Evolutionary conservation across 2,797 vertebrate genomes (phyloP).

Genomic region (Aldrovandia affinis): DNA sequence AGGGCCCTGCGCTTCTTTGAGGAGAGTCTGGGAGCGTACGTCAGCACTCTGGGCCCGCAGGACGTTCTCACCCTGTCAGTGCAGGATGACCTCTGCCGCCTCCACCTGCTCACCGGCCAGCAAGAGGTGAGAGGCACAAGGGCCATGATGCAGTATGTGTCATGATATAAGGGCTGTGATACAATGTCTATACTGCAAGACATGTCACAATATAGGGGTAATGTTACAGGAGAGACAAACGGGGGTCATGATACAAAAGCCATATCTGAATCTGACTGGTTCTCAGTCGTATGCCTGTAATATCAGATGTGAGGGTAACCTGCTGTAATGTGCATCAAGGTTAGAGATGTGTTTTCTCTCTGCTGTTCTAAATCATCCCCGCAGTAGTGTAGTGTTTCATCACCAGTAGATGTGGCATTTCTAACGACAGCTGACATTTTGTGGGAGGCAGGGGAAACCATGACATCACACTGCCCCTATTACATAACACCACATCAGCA

Average conservation of each 20-base stretch:
- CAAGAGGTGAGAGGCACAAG: constrained; percentile 57
- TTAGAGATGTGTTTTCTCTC: not conserved
- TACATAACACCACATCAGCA: not conserved
- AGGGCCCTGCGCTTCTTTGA: constrained; percentile 69
- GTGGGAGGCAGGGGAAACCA: not conserved
- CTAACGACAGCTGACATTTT: not conserved
- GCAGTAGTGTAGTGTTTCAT: not conserved
- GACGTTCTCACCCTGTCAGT: constrained; percentile 63
- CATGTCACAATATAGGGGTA: not conserved
- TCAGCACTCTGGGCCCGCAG: constrained; percentile 51
- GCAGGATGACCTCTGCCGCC: constrained; percentile 75
- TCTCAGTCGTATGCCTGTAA: not conserved
- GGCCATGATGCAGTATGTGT: not conserved
- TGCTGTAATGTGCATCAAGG: not conserved
- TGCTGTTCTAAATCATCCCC: not conserved
- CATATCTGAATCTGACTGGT: not conserved
- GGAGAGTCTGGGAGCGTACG: constrained; percentile 68
- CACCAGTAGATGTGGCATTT: not conserved
- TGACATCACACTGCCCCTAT: not conserved
- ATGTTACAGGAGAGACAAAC: too few species aligned
- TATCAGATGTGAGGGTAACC: not conserved
- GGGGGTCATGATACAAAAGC: not conserved
- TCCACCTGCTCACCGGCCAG: constrained; percentile 69
- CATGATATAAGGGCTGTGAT: not conserved
- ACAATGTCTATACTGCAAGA: not conserved